Base-by-base conservation (phyloP, 2,888 invertebrate genomes). In the Euzophera pinguis region DNA sequence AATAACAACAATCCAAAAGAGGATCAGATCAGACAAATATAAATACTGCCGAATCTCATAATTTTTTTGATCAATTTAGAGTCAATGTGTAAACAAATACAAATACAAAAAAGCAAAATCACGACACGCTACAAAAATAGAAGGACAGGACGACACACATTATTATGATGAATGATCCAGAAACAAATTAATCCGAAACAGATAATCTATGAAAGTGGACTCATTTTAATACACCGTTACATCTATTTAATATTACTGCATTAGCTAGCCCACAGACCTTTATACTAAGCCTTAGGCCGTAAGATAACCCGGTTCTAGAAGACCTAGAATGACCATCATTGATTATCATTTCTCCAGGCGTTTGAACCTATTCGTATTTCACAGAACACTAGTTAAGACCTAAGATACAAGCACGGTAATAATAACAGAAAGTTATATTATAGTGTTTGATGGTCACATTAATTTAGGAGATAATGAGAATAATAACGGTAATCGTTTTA, bases 201-300 rank as follows among this genome's bases (percentile, higher is more conserved):
- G 45, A 16, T 45, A 14, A 16, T 10, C 32, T 50, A 39, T 50
- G 49, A 50, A 50, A 50, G 49, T 50, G 38, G 16, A 27, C 49
- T 39, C 29, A 50, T 39, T 39, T 32, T 39, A 32, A 50, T 32
- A 6, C 13, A 39, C 49, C 49, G 49, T 50, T 50, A 50, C 22
- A n/a, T 3, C 49, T 39, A 50, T 50, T 50, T 48, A 48, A 50
- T 29, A 39, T 50, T 39, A 27, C 29, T 50, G 14, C 38, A 32
- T 45, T 29, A 32, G 45, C 48, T 48, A 39, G 49, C 49, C 47
- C 41, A 54, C 50, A 54, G 50, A 50, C 50, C 53, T 54, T 50
- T 50, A 54, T 54, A 37, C 47, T 12, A 29, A 39, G 50, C 53
- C 47, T 29, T 38, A 38, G 45, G 50, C 50, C 39, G 4, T 45